Conservation (phyloP, 2,888 invertebrate genomes). For the Lysandra coridon region DNA sequence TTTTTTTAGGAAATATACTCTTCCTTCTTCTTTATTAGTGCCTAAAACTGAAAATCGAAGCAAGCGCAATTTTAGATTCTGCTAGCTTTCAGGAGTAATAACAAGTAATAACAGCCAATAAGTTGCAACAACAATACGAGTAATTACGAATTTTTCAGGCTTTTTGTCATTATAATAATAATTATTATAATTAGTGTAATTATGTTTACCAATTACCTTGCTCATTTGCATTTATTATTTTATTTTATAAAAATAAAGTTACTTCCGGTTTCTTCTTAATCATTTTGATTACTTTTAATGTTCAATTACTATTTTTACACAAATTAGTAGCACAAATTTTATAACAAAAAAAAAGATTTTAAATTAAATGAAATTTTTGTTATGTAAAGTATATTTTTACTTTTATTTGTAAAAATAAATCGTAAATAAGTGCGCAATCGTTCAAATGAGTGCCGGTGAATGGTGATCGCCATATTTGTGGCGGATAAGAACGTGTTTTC, state of each 20-base stretch:
- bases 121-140: background rate
- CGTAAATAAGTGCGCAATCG: slow-evolving; percentile 68
- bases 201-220: slow-evolving; percentile 6
- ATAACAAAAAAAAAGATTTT: background rate
- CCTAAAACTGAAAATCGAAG: background rate
- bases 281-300: background rate
- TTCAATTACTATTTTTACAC: background rate
- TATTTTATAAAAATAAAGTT: background rate
- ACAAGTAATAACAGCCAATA: background rate
- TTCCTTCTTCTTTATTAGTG: background rate
- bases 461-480: slow-evolving; percentile 86
- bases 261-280: background rate
- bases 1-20: background rate
- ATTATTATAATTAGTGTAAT: too few species aligned
- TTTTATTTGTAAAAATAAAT: slow-evolving; percentile 30
- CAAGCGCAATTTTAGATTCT: too few species aligned
- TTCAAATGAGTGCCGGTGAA: slow-evolving; percentile 75
- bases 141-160: background rate
- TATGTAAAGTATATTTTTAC: slow-evolving; percentile 35
- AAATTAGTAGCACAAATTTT: background rate
- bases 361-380: background rate
- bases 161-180: slow-evolving; percentile 56
- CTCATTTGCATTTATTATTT: background rate
- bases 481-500: slow-evolving; percentile 78
- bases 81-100: background rate